Evolutionary conservation across 2,113 vertebrate species (phyloP).

Genomic region (Eulemur rufifrons): DNA sequence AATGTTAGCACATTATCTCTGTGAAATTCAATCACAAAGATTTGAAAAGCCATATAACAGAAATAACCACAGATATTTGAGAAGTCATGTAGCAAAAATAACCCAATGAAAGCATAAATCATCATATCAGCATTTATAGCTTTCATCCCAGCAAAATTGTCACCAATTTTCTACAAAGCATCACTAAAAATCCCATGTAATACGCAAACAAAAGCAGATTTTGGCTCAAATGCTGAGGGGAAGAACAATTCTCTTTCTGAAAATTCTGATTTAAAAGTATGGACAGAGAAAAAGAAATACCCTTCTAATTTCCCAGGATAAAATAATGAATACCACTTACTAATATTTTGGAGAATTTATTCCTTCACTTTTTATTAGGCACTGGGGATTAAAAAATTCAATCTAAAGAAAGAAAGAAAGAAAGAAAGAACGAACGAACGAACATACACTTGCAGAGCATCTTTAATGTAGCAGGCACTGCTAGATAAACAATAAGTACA

Average conservation of each 20-base stretch:
- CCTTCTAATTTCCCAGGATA: not conserved
- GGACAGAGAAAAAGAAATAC: not conserved
- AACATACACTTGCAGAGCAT: not conserved
- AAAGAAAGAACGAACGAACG: not conserved
- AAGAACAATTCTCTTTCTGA: not conserved
- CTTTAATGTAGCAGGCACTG: not conserved
- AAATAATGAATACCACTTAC: not conserved
- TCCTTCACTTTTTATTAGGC: not conserved
- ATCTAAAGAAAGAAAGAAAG: not conserved
- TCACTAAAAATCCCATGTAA: not conserved
- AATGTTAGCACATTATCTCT: not conserved
- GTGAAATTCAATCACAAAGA: conserved; percentile 31
- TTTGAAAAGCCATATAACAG: not conserved
- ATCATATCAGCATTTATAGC: not conserved
- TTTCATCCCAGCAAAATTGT: not conserved
- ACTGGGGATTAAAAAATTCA: not conserved
- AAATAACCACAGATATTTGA: not conserved
- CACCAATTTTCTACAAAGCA: not conserved
- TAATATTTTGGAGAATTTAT: not conserved
- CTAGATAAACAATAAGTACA: not conserved
- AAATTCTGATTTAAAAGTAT: not conserved
- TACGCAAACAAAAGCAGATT: not conserved
- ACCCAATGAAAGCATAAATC: not conserved
- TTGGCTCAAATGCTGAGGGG: not conserved
- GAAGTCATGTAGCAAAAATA: not conserved